Base-by-base conservation (phyloP, 1,140 invertebrate genomes). In the Limonius californicus region DNA sequence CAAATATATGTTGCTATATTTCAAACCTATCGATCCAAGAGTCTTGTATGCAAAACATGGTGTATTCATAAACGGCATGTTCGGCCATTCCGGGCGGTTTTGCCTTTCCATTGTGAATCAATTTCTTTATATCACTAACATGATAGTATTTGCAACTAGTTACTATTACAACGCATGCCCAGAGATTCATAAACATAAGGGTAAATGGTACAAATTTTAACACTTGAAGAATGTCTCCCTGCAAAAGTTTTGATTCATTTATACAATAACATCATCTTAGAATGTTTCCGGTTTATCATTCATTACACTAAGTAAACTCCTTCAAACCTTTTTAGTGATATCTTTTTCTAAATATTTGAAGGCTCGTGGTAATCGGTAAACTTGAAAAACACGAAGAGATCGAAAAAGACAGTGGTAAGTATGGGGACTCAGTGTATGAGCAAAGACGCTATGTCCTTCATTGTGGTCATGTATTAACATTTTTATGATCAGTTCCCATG, bases 221-320 rank as follows among this genome's bases (percentile, higher is more conserved):
- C 0, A 79, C 76, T 30, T 77, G 77, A 73, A 79, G 76, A 11
- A 78, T 59, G 35, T 78, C 76, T 12, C 77, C 76, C 78, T 79
- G 72, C 59, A n/a, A n/a, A n/a, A n/a, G n/a, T n/a, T n/a, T n/a
- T n/a, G n/a, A n/a, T n/a, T n/a, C n/a, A n/a, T n/a, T n/a, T n/a
- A n/a, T n/a, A n/a, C n/a, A n/a, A n/a, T n/a, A n/a, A n/a, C n/a
- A n/a, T n/a, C n/a, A n/a, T n/a, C n/a, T n/a, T n/a, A n/a, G n/a
- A n/a, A n/a, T n/a, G n/a, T n/a, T n/a, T n/a, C n/a, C n/a, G n/a
- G n/a, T n/a, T n/a, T n/a, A n/a, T n/a, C n/a, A n/a, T n/a, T n/a
- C n/a, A n/a, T n/a, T n/a, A n/a, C n/a, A n/a, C n/a, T n/a, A n/a
- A 11, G 27, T 27, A 16, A 57, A 35, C 32, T 7, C n/a, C n/a